These are phyloP conservation scores for Eubasilissa splendida DNA, from an alignment of 2,888 invertebrate genomes.

Conservation along the genomic window DNA sequence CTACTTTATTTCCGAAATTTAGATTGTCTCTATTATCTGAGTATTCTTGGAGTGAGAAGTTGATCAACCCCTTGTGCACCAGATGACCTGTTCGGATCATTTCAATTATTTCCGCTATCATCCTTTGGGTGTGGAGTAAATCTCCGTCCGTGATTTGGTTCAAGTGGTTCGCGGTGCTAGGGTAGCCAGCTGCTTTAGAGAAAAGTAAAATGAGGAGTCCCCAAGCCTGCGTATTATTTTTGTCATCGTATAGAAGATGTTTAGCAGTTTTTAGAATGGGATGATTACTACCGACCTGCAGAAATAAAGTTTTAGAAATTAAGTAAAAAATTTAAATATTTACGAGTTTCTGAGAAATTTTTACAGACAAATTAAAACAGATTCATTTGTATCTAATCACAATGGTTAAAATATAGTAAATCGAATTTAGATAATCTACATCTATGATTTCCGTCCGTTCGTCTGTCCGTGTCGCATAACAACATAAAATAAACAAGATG, in stretches of 20 bases:
- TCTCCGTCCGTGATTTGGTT: constrained; percentile 74
- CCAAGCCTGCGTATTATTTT: constrained; percentile 88
- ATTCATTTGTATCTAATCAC: too few relatives aligned
- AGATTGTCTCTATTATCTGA: constrained; percentile 77
- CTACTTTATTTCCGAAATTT: constrained; percentile 91
- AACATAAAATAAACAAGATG: too few relatives aligned
- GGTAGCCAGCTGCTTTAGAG: constrained; percentile 83
- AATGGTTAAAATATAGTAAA: too few relatives aligned
- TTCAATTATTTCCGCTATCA: constrained; percentile 81
- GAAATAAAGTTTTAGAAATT: not conserved
- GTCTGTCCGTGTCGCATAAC: too few relatives aligned
- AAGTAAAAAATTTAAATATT: too few relatives aligned
- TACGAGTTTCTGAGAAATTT: too few relatives aligned
- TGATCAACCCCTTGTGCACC: constrained; percentile 79
- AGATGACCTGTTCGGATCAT: constrained; percentile 91
- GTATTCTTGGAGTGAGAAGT: constrained; percentile 69
- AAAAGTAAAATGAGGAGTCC: constrained; percentile 87
- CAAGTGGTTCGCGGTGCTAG: constrained; percentile 71
- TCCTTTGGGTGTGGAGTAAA: constrained; percentile 74
- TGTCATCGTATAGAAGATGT: constrained; percentile 85
- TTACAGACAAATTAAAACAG: too few relatives aligned
- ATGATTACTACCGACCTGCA: constrained; percentile 85
- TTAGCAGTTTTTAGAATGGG: constrained; percentile 90
- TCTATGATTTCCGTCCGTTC: too few relatives aligned
- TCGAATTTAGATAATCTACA: too few relatives aligned